These are phyloP conservation scores for Drepanosiphum platanoidis DNA, from an alignment of 2,888 invertebrate genomes.

Conservation along the genomic window DNA sequence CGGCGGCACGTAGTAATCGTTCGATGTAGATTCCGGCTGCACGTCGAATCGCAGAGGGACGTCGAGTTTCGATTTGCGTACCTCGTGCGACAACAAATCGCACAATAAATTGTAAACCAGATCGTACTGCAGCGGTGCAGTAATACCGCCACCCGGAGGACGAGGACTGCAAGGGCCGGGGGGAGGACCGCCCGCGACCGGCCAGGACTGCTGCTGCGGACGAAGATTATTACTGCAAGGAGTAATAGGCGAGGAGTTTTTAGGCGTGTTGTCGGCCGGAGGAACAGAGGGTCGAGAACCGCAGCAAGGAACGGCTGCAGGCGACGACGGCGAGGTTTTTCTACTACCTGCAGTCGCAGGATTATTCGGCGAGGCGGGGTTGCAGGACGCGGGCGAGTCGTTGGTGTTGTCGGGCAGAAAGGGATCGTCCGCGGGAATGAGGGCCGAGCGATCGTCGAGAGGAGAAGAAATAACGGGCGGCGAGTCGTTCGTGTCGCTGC, in stretches of 20 bases:
- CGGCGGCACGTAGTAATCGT: too few species aligned
- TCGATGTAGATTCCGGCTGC: neutral
- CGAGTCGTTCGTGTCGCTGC: too few species aligned
- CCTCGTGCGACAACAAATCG: neutral
- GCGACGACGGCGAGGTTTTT: too few species aligned
- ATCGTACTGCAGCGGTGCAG: too few species aligned
- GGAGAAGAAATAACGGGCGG: constrained; percentile 33
- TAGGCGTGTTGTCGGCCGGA: neutral
- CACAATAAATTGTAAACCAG: neutral
- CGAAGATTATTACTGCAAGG: neutral
- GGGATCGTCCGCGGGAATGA: neutral
- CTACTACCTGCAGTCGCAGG: too few species aligned
- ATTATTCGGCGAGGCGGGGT: too few species aligned
- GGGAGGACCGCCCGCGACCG: too few species aligned
- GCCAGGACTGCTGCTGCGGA: too few species aligned
- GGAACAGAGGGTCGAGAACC: too few species aligned
- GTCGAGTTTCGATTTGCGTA: neutral
- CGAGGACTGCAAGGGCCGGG: too few species aligned
- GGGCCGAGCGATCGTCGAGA: constrained; percentile 28
- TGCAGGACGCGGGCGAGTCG: neutral
- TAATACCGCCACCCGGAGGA: too few species aligned
- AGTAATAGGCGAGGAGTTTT: neutral
- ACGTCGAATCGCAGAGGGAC: neutral
- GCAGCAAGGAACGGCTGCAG: too few species aligned
- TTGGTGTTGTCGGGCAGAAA: neutral